These are phyloP conservation scores for Pituophis catenifer DNA, from an alignment of 2,113 vertebrate species.

Conservation along the genomic window DNA sequence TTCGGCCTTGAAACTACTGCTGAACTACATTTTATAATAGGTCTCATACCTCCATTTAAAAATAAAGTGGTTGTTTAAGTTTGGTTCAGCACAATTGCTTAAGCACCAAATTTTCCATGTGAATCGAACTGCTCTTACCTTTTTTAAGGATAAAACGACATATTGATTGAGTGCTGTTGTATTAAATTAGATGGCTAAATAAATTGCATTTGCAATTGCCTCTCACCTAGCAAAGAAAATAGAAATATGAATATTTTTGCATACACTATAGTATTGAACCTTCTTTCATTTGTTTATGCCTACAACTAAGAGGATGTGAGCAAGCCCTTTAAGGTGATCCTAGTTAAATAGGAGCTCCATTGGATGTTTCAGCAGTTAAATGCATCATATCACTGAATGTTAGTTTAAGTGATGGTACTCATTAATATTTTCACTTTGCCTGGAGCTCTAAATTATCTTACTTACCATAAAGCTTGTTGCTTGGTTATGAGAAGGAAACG, in stretches of 20 bases:
- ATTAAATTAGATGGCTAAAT: neutral
- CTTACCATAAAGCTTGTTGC: neutral
- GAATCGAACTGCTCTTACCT: neutral
- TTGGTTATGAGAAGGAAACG: rapidly evolving
- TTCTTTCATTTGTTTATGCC: neutral
- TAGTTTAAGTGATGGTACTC: neutral
- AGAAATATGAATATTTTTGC: neutral
- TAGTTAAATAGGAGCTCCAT: neutral
- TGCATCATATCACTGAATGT: neutral
- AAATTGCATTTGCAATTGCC: neutral
- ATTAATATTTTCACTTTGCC: neutral
- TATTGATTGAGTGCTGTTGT: neutral
- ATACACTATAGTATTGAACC: neutral
- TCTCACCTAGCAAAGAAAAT: neutral
- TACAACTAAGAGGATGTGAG: neutral
- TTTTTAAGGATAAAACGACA: neutral
- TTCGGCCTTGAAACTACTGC: neutral
- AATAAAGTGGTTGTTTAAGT: neutral
- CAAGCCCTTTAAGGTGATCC: neutral
- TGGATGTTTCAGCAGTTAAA: neutral
- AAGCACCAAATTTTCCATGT: neutral
- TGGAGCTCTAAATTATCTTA: neutral
- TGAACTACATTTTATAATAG: neutral
- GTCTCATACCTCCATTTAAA: neutral
- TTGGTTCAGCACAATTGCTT: neutral